These are phyloP conservation scores for Planiliza haematocheilus DNA, from an alignment of 2,113 vertebrate species.

Conservation along the genomic window DNA sequence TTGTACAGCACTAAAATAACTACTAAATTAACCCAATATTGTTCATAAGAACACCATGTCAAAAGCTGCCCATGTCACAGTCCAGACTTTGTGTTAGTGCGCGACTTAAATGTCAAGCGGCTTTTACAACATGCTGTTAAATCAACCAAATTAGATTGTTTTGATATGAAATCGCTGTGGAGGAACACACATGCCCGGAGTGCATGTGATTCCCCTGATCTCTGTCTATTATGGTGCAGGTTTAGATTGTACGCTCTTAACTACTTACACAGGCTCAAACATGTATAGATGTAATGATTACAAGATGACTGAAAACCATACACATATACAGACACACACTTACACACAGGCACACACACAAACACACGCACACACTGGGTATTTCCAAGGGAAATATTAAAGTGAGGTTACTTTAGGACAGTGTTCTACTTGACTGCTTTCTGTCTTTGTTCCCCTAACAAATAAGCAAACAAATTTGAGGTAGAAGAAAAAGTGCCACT, in stretches of 20 bases:
- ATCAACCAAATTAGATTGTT: slow-evolving; percentile 11
- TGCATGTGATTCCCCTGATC: slow-evolving; percentile 14
- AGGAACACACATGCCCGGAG: slow-evolving; percentile 32
- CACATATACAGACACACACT: slow-evolving; percentile 15
- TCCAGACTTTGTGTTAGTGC: neutral
- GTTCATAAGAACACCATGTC: neutral
- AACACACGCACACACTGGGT: slow-evolving; percentile 50
- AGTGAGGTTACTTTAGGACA: slow-evolving; percentile 58
- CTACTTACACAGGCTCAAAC: slow-evolving; percentile 41
- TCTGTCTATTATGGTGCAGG: slow-evolving; percentile 20
- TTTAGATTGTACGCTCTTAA: slow-evolving; percentile 39
- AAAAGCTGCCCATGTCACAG: neutral
- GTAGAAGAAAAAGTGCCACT: slow-evolving; percentile 4
- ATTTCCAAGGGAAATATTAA: slow-evolving; percentile 72
- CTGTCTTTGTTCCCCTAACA: slow-evolving; percentile 26
- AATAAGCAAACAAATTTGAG: slow-evolving; percentile 28
- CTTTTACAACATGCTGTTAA: neutral
- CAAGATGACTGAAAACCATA: slow-evolving; percentile 28
- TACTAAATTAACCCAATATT: neutral
- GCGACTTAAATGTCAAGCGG: slow-evolving; percentile 2
- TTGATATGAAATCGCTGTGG: slow-evolving; percentile 36
- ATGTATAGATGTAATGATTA: slow-evolving; percentile 41
- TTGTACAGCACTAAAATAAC: slow-evolving; percentile 10
- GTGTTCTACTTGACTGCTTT: slow-evolving; percentile 29
- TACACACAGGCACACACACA: slow-evolving; percentile 6